Percentiles rank a stretch among this genome's conserved stretches.
These are phyloP conservation scores for Neoniphon sammara DNA, from an alignment of 2,797 vertebrate species.

Conservation along the genomic window DNA sequence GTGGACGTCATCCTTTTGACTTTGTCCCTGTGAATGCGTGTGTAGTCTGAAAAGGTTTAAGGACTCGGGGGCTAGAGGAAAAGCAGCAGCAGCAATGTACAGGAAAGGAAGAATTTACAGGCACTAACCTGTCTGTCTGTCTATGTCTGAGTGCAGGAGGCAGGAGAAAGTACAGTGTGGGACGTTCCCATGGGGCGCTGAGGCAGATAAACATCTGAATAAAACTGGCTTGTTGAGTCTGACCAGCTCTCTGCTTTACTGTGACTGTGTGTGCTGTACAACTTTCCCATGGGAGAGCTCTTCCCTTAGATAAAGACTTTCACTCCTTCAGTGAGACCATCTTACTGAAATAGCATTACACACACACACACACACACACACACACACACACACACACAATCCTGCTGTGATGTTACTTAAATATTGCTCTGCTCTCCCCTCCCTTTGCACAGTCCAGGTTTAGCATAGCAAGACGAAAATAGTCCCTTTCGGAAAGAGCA, in stretches of 20 bases:
- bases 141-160: background rate
- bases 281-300: conserved; percentile 22
- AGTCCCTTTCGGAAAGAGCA: conserved; percentile 43
- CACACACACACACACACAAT: background rate
- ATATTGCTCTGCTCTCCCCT: conserved; percentile 14
- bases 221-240: conserved; percentile 51
- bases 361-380: background rate
- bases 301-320: conserved; percentile 34
- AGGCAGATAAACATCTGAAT: conserved; percentile 43
- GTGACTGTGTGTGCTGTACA: background rate
- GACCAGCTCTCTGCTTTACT: conserved; percentile 23
- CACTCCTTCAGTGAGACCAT: conserved; percentile 12
- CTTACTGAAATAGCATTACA: background rate
- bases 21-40: background rate
- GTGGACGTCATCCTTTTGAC: background rate
- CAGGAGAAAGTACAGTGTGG: conserved; percentile 13
- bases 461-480: conserved; percentile 58
- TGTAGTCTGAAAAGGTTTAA: background rate
- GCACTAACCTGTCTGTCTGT: background rate
- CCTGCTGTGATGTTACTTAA: conserved; percentile 22
- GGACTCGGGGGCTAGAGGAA: background rate
- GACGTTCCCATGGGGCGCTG: background rate
- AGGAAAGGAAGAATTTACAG: background rate
- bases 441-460: conserved; percentile 20
- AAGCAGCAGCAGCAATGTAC: background rate